Percentiles rank a stretch among this genome's conserved stretches.
Conservation (phyloP, 1,140 invertebrate species). For the Rhizoglyphus robini region DNA sequence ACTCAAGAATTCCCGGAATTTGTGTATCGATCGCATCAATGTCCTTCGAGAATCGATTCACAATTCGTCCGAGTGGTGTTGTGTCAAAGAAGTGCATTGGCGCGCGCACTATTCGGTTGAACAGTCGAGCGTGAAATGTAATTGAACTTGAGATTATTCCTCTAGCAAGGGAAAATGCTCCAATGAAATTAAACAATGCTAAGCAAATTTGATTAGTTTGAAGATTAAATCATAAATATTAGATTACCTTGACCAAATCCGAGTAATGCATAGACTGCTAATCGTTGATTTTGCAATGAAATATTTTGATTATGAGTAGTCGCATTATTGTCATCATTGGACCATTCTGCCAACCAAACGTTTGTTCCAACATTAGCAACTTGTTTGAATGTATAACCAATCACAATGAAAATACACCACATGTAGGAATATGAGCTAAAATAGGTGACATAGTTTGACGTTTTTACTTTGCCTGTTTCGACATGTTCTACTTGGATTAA, state of each 20-base stretch:
- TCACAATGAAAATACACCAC: conserved; percentile 23
- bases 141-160: conserved; percentile 26
- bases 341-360: conserved; percentile 68
- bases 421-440: conserved; percentile 25
- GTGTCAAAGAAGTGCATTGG: conserved; percentile 38
- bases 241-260: conserved; percentile 25
- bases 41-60: conserved; percentile 40
- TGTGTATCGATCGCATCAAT: conserved; percentile 34
- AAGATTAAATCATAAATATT: neutral
- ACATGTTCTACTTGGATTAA: conserved; percentile 74
- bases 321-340: conserved; percentile 23
- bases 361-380: conserved; percentile 74
- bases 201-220: neutral
- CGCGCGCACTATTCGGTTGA: conserved; percentile 30
- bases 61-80: conserved; percentile 36
- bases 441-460: conserved; percentile 59
- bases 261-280: conserved; percentile 25
- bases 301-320: neutral
- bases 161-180: conserved; percentile 22
- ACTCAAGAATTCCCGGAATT: conserved; percentile 32
- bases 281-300: conserved; percentile 19
- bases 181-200: conserved; percentile 25
- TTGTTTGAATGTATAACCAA: conserved; percentile 27
- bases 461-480: conserved; percentile 80
- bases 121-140: conserved; percentile 28